Conservation (phyloP, 2,113 vertebrate species). For the Sakesphorus luctuosus region DNA sequence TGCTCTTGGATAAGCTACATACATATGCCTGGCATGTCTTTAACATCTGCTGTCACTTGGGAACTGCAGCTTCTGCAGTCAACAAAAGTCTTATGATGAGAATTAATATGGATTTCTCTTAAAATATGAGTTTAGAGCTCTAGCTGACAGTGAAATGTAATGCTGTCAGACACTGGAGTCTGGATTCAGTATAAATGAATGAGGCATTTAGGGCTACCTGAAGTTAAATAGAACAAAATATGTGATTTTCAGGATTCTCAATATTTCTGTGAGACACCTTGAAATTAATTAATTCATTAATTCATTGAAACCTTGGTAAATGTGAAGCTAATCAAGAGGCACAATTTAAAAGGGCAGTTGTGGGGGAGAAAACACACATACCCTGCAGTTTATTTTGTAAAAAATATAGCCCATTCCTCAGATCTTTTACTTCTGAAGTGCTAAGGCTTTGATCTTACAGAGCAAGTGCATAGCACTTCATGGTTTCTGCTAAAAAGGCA, state of each 20-base stretch:
- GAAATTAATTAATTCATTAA: not conserved
- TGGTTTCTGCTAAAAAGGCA: not conserved
- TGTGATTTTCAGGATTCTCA: not conserved
- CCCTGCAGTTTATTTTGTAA: not conserved
- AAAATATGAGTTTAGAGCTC: not conserved
- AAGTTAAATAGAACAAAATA: not conserved
- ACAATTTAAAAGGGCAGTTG: not conserved
- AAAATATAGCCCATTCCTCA: not conserved
- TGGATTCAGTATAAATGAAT: not conserved
- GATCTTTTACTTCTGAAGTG: not conserved
- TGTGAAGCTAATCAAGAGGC: not conserved
- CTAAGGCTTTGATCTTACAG: not conserved
- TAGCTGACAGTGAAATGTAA: not conserved
- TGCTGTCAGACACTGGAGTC: not conserved
- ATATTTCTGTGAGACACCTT: not conserved
- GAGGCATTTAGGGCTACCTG: not conserved
- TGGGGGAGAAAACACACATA: rapidly evolving
- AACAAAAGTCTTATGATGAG: not conserved
- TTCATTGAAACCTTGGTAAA: not conserved
- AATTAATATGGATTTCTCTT: not conserved
- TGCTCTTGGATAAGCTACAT: constrained; percentile 14
- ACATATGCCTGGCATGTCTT: not conserved
- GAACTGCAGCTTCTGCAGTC: constrained; percentile 1
- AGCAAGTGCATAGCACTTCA: not conserved
- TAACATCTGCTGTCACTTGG: constrained; percentile 35